phyloP scores from a whole-genome alignment of 2,113 vertebrate species.

The Antennarius striatus region DNA sequence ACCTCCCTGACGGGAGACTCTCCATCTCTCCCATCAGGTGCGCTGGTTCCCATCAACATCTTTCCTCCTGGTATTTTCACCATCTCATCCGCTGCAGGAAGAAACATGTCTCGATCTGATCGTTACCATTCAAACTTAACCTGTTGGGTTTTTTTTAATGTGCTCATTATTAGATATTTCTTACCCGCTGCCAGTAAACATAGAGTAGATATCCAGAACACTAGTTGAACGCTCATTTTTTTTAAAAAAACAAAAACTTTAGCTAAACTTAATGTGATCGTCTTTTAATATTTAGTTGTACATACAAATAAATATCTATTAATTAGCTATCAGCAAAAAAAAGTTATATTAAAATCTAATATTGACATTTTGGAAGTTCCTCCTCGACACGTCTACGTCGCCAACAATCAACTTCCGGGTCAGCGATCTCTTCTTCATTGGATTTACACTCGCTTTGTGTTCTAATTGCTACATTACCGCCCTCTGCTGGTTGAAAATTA shows the following conservation, averaged over 20 bases:
- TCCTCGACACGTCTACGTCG: constrained; percentile 2
- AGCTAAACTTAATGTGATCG: not conserved
- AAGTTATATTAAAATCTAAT: not conserved
- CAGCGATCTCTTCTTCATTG: too few relatives aligned
- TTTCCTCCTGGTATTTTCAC: constrained; percentile 82
- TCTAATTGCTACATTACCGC: too few relatives aligned
- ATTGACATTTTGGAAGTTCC: not conserved
- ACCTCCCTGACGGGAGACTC: constrained; percentile 80
- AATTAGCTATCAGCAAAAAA: not conserved
- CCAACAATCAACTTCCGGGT: constrained; percentile 17
- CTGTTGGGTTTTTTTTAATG: not conserved
- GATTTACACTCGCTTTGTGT: too few relatives aligned
- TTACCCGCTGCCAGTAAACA: constrained; percentile 55
- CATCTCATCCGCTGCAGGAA: constrained; percentile 64
- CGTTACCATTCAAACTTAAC: too few relatives aligned
- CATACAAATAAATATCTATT: not conserved
- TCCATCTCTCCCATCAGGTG: constrained; percentile 77
- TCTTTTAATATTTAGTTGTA: not conserved
- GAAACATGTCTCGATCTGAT: not conserved
- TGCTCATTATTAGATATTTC: not conserved
- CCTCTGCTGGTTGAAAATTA: too few relatives aligned
- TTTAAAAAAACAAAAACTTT: not conserved
- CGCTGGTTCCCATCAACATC: constrained; percentile 83
- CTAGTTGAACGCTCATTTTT: constrained; percentile 10
- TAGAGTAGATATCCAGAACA: constrained; percentile 8